phyloP scores from a whole-genome alignment of 2,113 vertebrate genomes.

The Carettochelys insculpta region DNA sequence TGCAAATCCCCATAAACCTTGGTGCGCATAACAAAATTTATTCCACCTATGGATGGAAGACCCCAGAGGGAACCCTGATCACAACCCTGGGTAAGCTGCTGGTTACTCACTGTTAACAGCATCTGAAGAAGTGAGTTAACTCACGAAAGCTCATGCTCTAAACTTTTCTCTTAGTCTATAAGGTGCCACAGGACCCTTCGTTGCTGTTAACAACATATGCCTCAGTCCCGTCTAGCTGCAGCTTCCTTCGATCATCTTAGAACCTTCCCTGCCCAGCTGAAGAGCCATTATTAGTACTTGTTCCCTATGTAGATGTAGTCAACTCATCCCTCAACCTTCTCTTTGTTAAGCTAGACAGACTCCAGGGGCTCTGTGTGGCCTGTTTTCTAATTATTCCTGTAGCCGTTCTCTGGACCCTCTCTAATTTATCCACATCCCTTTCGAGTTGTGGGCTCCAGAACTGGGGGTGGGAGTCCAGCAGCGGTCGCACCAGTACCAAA shows the following conservation, averaged over 20 bases:
- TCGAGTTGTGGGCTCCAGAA: neutral
- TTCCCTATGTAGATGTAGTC: neutral
- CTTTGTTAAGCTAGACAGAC: neutral
- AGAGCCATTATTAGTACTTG: neutral
- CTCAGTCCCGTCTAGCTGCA: neutral
- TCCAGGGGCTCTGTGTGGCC: no score
- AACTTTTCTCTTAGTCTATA: no score
- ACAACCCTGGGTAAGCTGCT: no score
- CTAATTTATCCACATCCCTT: neutral
- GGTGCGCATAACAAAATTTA: no score
- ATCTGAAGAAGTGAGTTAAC: no score
- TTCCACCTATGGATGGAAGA: no score
- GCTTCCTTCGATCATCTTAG: neutral
- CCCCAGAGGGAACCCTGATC: no score
- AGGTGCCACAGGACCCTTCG: no score
- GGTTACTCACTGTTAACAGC: no score
- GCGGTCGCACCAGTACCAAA: neutral
- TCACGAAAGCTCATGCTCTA: no score
- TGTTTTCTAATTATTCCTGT: neutral
- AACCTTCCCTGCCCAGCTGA: neutral
- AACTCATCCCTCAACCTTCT: neutral
- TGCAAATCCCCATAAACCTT: no score
- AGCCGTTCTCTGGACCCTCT: neutral
- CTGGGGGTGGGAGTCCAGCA: neutral
- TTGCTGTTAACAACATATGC: neutral